Percentiles rank a stretch among this genome's conserved stretches.
These are phyloP conservation scores for Neocrepidodera transversa DNA, from an alignment of 2,888 invertebrate species.

Conservation along the genomic window DNA sequence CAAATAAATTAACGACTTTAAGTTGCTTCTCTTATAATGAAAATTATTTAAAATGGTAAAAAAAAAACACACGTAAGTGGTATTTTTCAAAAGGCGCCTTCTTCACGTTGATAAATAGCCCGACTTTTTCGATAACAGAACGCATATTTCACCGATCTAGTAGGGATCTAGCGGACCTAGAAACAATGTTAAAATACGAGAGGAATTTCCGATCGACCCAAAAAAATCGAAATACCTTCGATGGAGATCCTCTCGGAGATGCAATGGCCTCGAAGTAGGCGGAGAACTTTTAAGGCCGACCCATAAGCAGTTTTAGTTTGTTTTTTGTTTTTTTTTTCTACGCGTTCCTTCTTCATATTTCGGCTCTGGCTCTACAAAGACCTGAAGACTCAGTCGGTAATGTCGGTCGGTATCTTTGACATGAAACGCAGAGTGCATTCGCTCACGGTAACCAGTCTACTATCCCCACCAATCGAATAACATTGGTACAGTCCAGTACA, in stretches of 20 bases:
- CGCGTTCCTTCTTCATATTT: conserved; percentile 55
- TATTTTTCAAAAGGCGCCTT: too few relatives aligned
- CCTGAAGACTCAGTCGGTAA: conserved; percentile 39
- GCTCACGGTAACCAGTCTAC: conserved; percentile 47
- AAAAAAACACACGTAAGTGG: too few relatives aligned
- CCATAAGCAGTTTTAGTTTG: conserved; percentile 46
- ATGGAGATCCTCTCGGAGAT: conserved; percentile 24
- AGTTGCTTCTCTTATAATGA: too few relatives aligned
- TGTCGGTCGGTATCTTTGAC: conserved; percentile 52
- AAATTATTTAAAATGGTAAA: too few relatives aligned
- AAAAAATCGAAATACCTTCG: conserved; percentile 10
- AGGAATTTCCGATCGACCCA: conserved; percentile 11
- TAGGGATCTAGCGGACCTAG: too few relatives aligned
- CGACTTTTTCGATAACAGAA: too few relatives aligned
- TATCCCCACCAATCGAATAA: conserved; percentile 28
- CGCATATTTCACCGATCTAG: too few relatives aligned
- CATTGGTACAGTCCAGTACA: conserved; percentile 31
- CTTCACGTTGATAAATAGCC: too few relatives aligned
- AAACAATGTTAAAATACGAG: neutral
- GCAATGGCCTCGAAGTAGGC: conserved; percentile 24
- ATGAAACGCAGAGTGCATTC: conserved; percentile 37
- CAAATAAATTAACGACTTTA: too few relatives aligned
- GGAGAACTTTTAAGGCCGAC: conserved; percentile 47
- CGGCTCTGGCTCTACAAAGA: conserved; percentile 55
- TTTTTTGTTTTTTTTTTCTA: conserved; percentile 47